Base-by-base conservation (phyloP, 2,113 vertebrate species). In the Marcusenius ussheri region DNA sequence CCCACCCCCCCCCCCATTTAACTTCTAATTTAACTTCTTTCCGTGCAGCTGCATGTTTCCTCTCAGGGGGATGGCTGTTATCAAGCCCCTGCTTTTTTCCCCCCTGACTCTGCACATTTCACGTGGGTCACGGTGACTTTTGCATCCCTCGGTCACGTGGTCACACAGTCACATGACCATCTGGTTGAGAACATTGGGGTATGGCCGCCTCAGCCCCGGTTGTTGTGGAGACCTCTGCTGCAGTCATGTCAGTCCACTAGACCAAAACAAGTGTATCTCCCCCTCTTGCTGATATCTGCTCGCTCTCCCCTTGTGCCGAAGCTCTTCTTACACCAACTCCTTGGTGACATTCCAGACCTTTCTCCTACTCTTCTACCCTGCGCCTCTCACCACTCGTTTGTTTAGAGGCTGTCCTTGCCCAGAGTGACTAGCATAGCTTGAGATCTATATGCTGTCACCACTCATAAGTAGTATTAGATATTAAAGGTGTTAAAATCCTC, bases 51-150 rank as follows among this genome's bases (percentile, higher is more conserved):
- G 70, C 89, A 56, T n/a, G 88, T 74, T 27, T 90, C 86, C 47
- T 89, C 56, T 47, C 77, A 53, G 27, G 49, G 83, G n/a, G 62
- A 47, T 74, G 31, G 62, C 11, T 74, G 58, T 53, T 89, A 83
- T 83, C 88, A 83, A 24, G 49, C 77, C 88, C 70, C 45, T 27
- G 74, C 17, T 84, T n/a, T 47, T 84, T 35, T 56, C 4, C 31
- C 50, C 42, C 46, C 85, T 9, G 11, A 56, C 49, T 83, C 70
- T 88, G 13, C 62, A 74, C 39, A 50, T 46, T 89, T 51, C 50
- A 51, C 45, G 35, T 56, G 80, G 89, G 89, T 89, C 89, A 89
- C 51, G 21, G 31, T 58, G 89, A 89, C 89, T 62, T 51, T 88
- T 5, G 80, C 77, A 62, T 83, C 50, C 13, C 19, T 80, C 0